Conservation (phyloP, 2,888 invertebrate species). For the Drosophila hamatofila region DNA sequence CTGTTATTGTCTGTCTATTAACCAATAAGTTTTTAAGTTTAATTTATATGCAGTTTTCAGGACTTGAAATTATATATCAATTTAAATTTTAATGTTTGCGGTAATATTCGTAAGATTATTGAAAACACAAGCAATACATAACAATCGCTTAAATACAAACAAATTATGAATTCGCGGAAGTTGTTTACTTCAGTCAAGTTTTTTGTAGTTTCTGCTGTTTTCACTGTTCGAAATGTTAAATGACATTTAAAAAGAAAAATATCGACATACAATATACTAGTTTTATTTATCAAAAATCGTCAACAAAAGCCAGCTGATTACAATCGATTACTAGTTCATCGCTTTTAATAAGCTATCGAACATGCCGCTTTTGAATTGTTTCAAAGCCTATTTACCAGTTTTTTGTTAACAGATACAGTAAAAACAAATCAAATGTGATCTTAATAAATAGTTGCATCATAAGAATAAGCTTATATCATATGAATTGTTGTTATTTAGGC, state of each 20-base stretch:
- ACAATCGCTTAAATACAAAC: neutral
- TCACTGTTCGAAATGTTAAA: neutral
- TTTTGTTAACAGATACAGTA: neutral
- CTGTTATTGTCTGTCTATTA: neutral
- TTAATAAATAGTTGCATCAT: constrained; percentile 2
- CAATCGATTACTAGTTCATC: constrained; percentile 41
- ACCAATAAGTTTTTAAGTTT: neutral
- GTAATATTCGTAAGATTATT: neutral
- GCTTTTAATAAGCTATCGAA: neutral
- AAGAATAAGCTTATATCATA: neutral
- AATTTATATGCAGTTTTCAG: neutral
- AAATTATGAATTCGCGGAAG: neutral
- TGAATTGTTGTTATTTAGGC: neutral
- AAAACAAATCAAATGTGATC: neutral
- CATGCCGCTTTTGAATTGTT: neutral
- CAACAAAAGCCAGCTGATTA: constrained; percentile 19
- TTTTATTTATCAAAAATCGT: constrained; percentile 1
- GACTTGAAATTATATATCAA: neutral
- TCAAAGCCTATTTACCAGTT: neutral
- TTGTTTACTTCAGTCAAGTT: neutral
- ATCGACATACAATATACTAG: neutral
- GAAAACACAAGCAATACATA: neutral
- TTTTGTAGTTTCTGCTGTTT: neutral
- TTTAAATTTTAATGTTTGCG: neutral
- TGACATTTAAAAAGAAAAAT: neutral